These are phyloP conservation scores for Tipula unca DNA, from an alignment of 2,888 invertebrate species.

Conservation along the genomic window DNA sequence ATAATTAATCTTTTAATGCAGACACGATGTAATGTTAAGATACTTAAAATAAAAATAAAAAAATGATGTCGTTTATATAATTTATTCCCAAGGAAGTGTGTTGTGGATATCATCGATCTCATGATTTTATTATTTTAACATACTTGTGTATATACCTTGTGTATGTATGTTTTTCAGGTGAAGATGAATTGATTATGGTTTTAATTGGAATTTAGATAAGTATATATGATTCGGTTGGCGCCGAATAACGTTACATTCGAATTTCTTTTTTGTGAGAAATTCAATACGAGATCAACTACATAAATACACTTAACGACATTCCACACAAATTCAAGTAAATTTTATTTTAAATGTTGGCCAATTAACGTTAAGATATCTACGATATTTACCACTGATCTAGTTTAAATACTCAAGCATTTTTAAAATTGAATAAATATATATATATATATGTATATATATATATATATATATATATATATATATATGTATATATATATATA, in stretches of 20 bases:
- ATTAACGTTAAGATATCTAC: no score
- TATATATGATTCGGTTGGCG: background rate
- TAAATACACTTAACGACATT: no score
- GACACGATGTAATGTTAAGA: background rate
- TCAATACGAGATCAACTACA: background rate
- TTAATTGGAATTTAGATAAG: background rate
- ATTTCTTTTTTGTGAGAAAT: no score
- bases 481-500: no score
- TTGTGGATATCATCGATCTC: background rate
- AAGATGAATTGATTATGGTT: background rate
- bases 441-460: no score
- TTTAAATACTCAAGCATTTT: no score
- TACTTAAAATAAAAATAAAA: background rate
- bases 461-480: no score
- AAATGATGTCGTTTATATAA: background rate
- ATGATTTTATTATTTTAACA: background rate
- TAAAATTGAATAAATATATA: no score
- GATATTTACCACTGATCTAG: no score
- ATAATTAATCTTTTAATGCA: background rate
- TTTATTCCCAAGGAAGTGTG: background rate
- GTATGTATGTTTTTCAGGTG: background rate
- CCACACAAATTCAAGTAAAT: no score
- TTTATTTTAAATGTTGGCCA: no score
- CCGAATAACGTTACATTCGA: background rate
- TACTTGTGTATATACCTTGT: no score